phyloP scores from a whole-genome alignment of 2,797 vertebrate species.

The Peromyscus nudipes region DNA sequence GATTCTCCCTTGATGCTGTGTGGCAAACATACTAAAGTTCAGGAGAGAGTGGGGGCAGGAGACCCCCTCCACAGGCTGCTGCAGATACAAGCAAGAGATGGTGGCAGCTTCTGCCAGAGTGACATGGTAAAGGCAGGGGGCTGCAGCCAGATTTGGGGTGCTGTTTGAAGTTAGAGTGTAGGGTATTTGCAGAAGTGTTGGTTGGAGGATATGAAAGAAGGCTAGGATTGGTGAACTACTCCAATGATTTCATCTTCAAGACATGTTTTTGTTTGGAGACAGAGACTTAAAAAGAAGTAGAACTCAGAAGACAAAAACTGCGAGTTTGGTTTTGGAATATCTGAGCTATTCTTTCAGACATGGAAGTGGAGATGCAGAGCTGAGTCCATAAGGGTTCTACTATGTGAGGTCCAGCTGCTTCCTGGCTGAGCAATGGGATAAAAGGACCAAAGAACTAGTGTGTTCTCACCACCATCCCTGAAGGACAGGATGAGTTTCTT shows the following conservation, averaged over 20 bases:
- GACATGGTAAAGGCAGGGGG: background rate
- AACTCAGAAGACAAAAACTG: background rate
- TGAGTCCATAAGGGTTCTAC: background rate
- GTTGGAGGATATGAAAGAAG: background rate
- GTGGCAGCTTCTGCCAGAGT: background rate
- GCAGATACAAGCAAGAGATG: background rate
- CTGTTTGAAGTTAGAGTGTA: background rate
- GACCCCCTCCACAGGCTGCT: background rate
- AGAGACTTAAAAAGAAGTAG: background rate
- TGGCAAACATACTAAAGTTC: background rate
- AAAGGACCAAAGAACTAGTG: background rate
- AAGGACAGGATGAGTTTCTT: constrained; percentile 46
- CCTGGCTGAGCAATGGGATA: constrained; percentile 3
- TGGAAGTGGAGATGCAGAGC: background rate
- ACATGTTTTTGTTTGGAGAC: background rate
- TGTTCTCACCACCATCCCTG: constrained; percentile 17
- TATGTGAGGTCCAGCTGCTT: background rate
- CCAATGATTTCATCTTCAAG: background rate
- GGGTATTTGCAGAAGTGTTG: background rate
- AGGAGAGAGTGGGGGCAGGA: background rate
- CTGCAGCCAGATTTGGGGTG: background rate
- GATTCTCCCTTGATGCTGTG: background rate
- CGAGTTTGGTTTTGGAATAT: background rate
- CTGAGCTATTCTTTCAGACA: background rate
- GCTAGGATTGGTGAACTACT: background rate